These are phyloP conservation scores for Sabatieria punctata DNA, from an alignment of 2,888 invertebrate species.

Conservation along the genomic window DNA sequence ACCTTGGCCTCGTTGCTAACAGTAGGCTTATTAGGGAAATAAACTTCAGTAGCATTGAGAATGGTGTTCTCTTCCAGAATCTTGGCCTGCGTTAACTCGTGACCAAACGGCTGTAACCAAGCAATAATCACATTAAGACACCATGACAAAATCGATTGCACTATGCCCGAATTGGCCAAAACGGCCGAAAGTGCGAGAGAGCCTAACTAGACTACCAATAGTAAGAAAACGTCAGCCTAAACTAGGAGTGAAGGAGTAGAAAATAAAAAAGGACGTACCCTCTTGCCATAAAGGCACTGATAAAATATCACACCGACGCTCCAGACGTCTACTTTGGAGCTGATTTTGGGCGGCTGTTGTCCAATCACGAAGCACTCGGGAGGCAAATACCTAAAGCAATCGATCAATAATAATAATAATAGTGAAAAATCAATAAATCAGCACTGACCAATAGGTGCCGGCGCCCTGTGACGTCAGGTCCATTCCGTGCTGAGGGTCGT, in stretches of 20 bases:
- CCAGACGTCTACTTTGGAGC: conserved; percentile 99
- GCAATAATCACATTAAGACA: neutral
- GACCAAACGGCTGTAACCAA: conserved; percentile 49
- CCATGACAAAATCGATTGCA: neutral
- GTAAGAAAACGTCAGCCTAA: neutral
- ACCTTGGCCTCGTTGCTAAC: conserved; percentile 98
- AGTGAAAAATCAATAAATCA: conserved; percentile 7
- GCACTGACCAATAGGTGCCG: conserved; percentile 88
- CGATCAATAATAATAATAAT: conserved; percentile 43
- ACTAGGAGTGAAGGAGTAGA: too few relatives aligned
- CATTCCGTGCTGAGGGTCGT: conserved; percentile 90
- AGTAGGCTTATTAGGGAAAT: conserved; percentile 94
- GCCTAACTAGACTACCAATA: neutral
- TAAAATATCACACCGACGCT: conserved; percentile 99
- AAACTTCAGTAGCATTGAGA: conserved; percentile 95
- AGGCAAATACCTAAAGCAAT: conserved; percentile 72
- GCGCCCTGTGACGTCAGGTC: conserved; percentile 99
- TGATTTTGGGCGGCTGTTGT: conserved; percentile 92
- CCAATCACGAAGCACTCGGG: conserved; percentile 99
- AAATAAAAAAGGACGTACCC: conserved; percentile 43
- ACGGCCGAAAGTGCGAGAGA: neutral
- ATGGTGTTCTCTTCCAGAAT: conserved; percentile 99
- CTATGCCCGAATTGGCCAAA: conserved; percentile 6
- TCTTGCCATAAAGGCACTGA: conserved; percentile 98
- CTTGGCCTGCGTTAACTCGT: conserved; percentile 98